Conservation (phyloP, 2,113 vertebrate genomes). For the Urocolius indicus region DNA sequence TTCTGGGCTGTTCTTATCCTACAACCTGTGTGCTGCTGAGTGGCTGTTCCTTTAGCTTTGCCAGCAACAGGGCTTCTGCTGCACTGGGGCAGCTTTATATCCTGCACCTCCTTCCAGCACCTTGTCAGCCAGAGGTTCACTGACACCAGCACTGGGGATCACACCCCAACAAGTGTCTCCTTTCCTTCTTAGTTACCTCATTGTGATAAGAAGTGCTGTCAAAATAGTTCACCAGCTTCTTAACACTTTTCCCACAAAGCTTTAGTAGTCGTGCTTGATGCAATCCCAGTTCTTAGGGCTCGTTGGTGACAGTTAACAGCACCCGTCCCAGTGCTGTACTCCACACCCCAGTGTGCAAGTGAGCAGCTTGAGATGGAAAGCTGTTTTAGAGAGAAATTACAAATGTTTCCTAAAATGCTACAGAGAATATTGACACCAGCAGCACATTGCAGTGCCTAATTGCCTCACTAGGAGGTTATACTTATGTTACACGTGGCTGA, state of each 20-base stretch:
- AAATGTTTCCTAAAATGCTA: not conserved
- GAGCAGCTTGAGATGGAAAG: not conserved
- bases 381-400: not conserved
- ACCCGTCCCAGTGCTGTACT: not conserved
- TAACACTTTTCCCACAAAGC: fast-evolving
- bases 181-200: not conserved
- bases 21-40: fast-evolving
- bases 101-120: not conserved
- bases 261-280: fast-evolving
- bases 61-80: no score
- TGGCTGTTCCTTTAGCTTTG: not conserved
- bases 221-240: not conserved
- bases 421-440: not conserved
- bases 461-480: not conserved
- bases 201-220: fast-evolving
- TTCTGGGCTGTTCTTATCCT: not conserved
- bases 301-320: not conserved
- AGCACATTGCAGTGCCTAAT: not conserved
- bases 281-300: not conserved
- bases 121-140: no score
- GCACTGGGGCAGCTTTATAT: not conserved
- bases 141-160: not conserved
- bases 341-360: not conserved
- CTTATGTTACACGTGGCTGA: not conserved
- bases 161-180: not conserved